Conservation (phyloP, 2,797 vertebrate species). For the Esox masquinongy region DNA sequence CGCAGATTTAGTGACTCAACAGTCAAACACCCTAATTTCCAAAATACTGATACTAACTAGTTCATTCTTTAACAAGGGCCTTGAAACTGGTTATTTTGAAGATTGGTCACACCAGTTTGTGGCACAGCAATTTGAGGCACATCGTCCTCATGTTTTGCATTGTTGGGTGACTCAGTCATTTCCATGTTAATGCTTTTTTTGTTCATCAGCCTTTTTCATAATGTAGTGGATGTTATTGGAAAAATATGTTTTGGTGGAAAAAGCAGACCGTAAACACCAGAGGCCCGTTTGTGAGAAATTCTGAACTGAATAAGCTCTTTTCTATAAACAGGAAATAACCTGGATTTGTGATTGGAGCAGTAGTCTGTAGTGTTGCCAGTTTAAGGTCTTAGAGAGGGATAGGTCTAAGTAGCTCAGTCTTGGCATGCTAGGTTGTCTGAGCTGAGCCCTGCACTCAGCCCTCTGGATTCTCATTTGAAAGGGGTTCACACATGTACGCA, state of each 20-base stretch:
- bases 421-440: conserved; percentile 20
- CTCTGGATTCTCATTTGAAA: conserved; percentile 24
- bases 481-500: conserved; percentile 11
- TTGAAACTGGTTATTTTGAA: conserved; percentile 24
- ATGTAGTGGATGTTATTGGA: neutral
- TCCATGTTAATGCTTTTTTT: neutral
- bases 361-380: conserved; percentile 33
- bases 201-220: neutral
- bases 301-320: conserved; percentile 25
- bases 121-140: neutral
- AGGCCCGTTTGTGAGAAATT: neutral
- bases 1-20: conserved; percentile 10
- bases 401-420: conserved; percentile 34
- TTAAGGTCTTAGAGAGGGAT: conserved; percentile 30
- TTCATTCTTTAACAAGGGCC: conserved; percentile 30
- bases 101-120: neutral
- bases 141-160: neutral
- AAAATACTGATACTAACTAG: conserved; percentile 35
- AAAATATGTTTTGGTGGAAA: neutral
- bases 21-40: conserved; percentile 30
- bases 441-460: conserved; percentile 13
- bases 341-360: conserved; percentile 29
- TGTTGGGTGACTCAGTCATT: neutral
- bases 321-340: conserved; percentile 27
- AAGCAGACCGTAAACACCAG: conserved; percentile 18